phyloP scores from a whole-genome alignment of 2,113 vertebrate species.

The Paracanthobrama guichenoti region DNA sequence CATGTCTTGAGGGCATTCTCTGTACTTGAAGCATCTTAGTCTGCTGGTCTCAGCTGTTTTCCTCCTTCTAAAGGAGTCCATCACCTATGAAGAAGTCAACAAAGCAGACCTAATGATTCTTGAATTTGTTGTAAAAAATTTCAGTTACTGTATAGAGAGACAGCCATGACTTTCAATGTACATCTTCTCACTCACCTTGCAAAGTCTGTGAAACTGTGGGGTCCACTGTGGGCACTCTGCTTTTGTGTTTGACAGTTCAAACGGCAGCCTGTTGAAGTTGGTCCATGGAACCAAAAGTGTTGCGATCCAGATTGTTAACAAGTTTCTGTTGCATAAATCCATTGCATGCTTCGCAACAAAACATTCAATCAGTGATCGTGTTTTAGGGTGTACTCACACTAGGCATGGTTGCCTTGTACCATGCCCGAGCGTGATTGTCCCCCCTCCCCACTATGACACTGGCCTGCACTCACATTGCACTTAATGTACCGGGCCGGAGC shows the following conservation, averaged over 20 bases:
- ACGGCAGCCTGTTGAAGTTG: not conserved
- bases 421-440: no score
- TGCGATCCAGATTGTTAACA: not conserved
- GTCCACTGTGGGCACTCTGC: slow-evolving; percentile 15
- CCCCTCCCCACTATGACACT: no score
- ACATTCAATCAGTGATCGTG: slow-evolving; percentile 7
- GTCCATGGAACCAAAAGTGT: not conserved
- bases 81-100: not conserved
- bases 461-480: no score
- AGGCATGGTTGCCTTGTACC: no score
- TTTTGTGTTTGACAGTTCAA: slow-evolving; percentile 3
- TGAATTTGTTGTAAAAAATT: not conserved
- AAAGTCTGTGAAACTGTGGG: slow-evolving; percentile 15
- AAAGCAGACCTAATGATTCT: not conserved
- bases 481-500: no score
- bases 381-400: no score
- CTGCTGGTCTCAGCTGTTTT: not conserved
- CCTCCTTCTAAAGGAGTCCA: not conserved
- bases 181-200: slow-evolving; percentile 28
- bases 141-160: not conserved
- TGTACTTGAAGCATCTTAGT: not conserved
- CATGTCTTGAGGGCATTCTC: slow-evolving; percentile 1
- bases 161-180: slow-evolving; percentile 4
- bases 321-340: slow-evolving; percentile 15
- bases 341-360: not conserved